Conservation (phyloP, 2,797 vertebrate genomes). For the Myiotriccus ornatus region DNA sequence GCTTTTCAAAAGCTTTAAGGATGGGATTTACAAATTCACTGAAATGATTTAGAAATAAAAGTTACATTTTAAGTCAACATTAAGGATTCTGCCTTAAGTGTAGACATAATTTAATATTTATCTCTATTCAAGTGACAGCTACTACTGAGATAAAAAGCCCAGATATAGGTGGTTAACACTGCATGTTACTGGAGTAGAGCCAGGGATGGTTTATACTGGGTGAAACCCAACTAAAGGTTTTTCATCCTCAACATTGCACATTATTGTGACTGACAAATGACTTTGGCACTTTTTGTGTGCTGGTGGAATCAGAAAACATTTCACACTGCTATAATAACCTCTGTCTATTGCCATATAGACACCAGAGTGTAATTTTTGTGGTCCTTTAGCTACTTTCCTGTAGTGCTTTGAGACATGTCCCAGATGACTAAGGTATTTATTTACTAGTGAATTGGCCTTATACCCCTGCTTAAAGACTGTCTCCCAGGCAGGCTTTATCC, state of each 20-base stretch:
- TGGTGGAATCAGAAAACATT: slow-evolving; percentile 18
- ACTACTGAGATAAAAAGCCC: not conserved
- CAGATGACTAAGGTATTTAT: not conserved
- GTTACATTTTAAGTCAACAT: not conserved
- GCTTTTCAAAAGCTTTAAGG: slow-evolving; percentile 3
- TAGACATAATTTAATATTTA: not conserved
- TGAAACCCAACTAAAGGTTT: slow-evolving; percentile 7
- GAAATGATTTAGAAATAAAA: slow-evolving; percentile 9
- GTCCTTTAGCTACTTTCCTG: not conserved
- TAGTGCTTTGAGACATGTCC: not conserved
- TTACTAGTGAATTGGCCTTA: not conserved
- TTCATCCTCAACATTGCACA: slow-evolving; percentile 9
- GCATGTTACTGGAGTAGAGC: not conserved
- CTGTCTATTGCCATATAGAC: slow-evolving; percentile 8
- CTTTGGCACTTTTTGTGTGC: not conserved
- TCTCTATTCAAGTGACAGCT: not conserved
- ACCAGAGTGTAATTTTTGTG: not conserved
- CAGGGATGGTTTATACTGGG: slow-evolving; percentile 10
- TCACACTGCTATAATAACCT: slow-evolving; percentile 28
- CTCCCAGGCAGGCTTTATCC: not conserved
- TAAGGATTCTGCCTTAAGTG: not conserved
- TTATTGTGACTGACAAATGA: slow-evolving; percentile 43
- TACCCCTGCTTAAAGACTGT: not conserved
- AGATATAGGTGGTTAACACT: not conserved
- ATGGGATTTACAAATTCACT: slow-evolving; percentile 30